Base-by-base conservation (phyloP, 2,888 invertebrate genomes). In the Crepidodera aurea region DNA sequence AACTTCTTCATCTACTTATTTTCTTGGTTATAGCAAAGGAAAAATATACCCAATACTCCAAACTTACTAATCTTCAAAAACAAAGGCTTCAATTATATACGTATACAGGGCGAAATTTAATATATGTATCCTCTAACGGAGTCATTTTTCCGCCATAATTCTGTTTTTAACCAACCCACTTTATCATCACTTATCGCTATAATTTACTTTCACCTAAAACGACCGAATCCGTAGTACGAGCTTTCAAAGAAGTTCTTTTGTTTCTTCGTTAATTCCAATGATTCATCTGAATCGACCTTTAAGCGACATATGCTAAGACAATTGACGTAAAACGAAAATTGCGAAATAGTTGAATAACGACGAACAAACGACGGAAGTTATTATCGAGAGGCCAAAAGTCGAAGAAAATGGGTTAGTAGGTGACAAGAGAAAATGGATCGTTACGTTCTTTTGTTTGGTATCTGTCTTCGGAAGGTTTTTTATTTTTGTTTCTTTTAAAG, bases 281-380 rank as follows among this genome's bases (percentile, higher is more conserved):
- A 40, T 5, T 40, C 40, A 40, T 40, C 8, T 7, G 2, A 10
- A 12, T 16, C 7, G 40, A 40, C 40, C 40, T 40, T 40, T 40
- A 18, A 18, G 18, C 18, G 18, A 40, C 18, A 10, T 40, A 40
- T 10, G 18, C 2, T 5, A 40, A 40, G 40, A 40, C 18, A 40
- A 40, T 40, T 40, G 40, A 10, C 2, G 16, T 7, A 4, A 32
- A n/a, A n/a, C 32, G n/a, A 18, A 40, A 40, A 40, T 40, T 40
- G 40, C 18, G 18, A 40, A 40, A 40, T 40, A 40, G 18, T 40
- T 40, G 18, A 40, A 40, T 16, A 40, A 40, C 32, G 32, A 8
- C 8, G 10, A 32, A 32, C 40, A 40, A 40, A 40, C 18, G 40
- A 40, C 40, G 40, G 40, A 40, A 16, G 40, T 40, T 40, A 40